These are phyloP conservation scores for Cepaea nemoralis DNA, from an alignment of 1,140 invertebrate genomes.

Conservation along the genomic window DNA sequence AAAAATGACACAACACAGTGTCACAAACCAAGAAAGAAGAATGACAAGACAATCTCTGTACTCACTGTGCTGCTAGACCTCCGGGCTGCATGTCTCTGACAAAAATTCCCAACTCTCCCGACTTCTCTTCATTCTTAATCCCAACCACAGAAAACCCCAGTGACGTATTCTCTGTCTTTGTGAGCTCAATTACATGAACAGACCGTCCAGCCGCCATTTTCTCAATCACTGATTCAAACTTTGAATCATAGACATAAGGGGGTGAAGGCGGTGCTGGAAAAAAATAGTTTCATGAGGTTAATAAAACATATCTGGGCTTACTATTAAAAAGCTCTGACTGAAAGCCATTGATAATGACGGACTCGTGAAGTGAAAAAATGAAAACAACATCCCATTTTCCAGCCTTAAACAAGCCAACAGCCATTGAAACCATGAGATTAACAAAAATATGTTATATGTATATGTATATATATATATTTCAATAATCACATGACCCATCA, in stretches of 20 bases:
- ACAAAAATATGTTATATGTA: no score
- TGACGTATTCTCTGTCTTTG: conserved; percentile 81
- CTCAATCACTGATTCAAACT: conserved; percentile 79
- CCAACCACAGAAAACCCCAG: conserved; percentile 86
- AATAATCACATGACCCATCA: no score
- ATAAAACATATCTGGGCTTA: no score
- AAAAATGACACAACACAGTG: no score
- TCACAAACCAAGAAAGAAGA: background rate
- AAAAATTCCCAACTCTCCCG: conserved; percentile 83
- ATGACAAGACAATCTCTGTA: conserved; percentile 1
- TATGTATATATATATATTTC: no score
- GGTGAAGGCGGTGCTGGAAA: background rate
- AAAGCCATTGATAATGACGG: no score
- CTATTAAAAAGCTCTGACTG: no score
- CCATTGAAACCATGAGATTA: no score
- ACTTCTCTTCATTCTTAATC: conserved; percentile 75
- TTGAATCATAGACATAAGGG: conserved; percentile 64
- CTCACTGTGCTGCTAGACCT: conserved; percentile 82
- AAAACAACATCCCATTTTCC: no score
- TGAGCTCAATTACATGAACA: conserved; percentile 76
- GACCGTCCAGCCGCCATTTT: conserved; percentile 75
- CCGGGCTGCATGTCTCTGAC: conserved; percentile 83
- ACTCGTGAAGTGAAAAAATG: no score
- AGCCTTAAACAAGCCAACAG: no score
- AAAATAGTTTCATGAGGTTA: no score